Evolutionary conservation across 2,888 invertebrate genomes (phyloP).

Genomic region (Limnephilus marmoratus): DNA sequence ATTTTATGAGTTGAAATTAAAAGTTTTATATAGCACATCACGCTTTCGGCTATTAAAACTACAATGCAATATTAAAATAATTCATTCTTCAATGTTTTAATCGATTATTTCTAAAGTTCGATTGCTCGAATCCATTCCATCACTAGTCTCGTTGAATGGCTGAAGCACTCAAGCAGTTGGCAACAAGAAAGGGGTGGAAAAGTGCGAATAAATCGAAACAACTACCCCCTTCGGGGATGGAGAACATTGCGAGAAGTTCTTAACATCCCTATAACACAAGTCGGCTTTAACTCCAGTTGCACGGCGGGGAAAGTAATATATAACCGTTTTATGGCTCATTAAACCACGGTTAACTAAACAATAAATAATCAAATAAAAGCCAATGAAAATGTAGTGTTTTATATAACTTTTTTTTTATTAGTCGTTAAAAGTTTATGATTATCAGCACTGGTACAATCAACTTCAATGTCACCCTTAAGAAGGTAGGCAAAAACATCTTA

Average conservation of each 20-base stretch:
- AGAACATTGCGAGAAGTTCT: neutral
- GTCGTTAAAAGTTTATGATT: neutral
- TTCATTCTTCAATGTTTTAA: neutral
- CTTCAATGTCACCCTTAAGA: neutral
- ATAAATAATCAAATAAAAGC: neutral
- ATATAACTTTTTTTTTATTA: neutral
- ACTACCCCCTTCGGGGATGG: neutral
- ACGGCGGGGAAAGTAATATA: neutral
- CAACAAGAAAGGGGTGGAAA: constrained; percentile 33
- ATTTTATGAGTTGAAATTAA: too few relatives aligned
- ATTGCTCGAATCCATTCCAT: neutral
- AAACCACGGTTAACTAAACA: neutral
- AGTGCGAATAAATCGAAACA: constrained; percentile 40
- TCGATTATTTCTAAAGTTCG: neutral
- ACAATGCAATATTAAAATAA: too few relatives aligned
- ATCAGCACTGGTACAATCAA: neutral
- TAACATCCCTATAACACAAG: neutral
- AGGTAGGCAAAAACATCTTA: neutral
- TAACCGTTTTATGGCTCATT: neutral
- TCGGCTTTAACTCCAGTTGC: neutral
- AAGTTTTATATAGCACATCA: too few relatives aligned
- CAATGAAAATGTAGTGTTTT: neutral
- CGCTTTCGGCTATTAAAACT: too few relatives aligned
- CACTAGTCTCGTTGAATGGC: neutral
- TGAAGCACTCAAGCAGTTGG: neutral